Evolutionary conservation across 2,888 invertebrate genomes (phyloP), one percentile per base, ranked within the genome.

Genomic region (Morpho deidamia): DNA sequence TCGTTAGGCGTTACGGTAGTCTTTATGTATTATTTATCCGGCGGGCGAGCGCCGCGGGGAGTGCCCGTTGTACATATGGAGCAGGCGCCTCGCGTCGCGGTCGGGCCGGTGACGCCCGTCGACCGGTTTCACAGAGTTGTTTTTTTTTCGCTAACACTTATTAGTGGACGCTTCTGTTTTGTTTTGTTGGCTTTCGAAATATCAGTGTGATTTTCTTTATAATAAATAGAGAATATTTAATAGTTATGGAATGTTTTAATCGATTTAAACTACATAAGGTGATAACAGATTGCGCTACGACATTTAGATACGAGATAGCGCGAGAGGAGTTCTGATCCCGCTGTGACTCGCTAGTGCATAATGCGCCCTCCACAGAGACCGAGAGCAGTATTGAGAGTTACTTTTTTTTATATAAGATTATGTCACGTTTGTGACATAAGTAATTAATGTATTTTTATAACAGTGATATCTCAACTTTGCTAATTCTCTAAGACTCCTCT

Each of bases 121-220:
- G 68, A 68, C 70, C 76, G 72, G 80, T 74, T 71, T 53, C 68
- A 69, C 68, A 70, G 72, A 69, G 65, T 77, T 74, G 78, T 77
- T 81, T 23, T 23, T 23, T 78, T 76, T 74, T 49, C 71, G 82
- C 81, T 82, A 77, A 83, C 83, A 78, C 78, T 78, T 76, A 74
- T 74, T 81, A 80, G 83, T 80, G 83, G 76, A 83, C 71, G 86
- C 85, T 85, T 84, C 71, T 72, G 83, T 84, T 83, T n/a, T 82
- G 81, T 85, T 86, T 83, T 80, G 83, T 86, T 85, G 81, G 83
- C 86, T 87, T 86, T 81, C 81, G 66, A 85, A 86, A 82, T 84
- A 84, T 85, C 82, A 71, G 88, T 85, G 88, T 87, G 87, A 78
- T 83, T 86, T 83, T 72, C 71, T 83, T 84, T 80, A 72, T 74